Conservation (phyloP, 2,797 vertebrate species). For the Pseudochromis fuscus region DNA sequence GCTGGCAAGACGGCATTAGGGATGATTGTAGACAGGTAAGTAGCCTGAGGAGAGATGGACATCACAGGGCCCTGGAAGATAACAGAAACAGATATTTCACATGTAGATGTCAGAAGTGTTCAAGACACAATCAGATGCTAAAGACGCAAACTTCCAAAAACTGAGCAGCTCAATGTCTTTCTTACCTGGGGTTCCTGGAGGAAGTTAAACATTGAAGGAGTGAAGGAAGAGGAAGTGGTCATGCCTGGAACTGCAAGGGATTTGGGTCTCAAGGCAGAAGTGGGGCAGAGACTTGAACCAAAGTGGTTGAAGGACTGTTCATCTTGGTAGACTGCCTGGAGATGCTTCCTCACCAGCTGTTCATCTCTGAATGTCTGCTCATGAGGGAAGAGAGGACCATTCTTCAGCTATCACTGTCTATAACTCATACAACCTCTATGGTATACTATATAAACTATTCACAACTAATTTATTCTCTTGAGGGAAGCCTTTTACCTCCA, state of each 20-base stretch:
- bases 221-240: constrained; percentile 83
- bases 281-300: constrained; percentile 72
- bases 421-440: not conserved
- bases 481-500: constrained; percentile 81
- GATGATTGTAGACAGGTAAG: constrained; percentile 98
- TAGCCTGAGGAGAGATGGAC: constrained; percentile 98
- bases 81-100: constrained; percentile 18
- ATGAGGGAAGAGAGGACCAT: constrained; percentile 14
- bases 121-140: not conserved
- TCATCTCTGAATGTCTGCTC: constrained; percentile 82
- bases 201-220: constrained; percentile 68
- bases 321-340: constrained; percentile 86
- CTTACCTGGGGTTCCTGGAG: constrained; percentile 84
- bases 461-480: not conserved
- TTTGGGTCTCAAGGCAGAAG: constrained; percentile 87
- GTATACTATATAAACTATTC: not conserved
- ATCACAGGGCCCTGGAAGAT: constrained; percentile 89
- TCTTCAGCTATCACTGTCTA: not conserved
- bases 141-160: constrained; percentile 5
- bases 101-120: not conserved
- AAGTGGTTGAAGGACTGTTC: constrained; percentile 83
- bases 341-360: constrained; percentile 84
- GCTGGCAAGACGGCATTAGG: constrained; percentile 94
- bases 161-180: not conserved
- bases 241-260: constrained; percentile 93